These are phyloP conservation scores for Malurus alboscapulatus DNA, from an alignment of 2,113 vertebrate species.

Conservation along the genomic window DNA sequence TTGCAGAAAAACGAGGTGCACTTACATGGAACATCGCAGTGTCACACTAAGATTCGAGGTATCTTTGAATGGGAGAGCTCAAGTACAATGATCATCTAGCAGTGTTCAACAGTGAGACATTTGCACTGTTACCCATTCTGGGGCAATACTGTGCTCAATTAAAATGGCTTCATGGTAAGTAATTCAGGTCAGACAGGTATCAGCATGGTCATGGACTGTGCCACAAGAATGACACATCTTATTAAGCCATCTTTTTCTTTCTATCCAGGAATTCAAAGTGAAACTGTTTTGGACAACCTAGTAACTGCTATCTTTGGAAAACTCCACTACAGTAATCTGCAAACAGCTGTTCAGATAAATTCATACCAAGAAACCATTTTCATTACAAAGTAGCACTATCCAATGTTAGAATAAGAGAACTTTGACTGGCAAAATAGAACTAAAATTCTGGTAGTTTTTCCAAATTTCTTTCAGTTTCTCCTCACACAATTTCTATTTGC, in stretches of 20 bases:
- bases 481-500: not conserved
- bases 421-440: not conserved
- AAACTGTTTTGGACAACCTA: not conserved
- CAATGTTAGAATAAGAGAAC: not conserved
- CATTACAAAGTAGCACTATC: not conserved
- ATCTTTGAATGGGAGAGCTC: not conserved
- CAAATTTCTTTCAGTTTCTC: not conserved
- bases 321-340: not conserved
- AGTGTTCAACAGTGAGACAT: not conserved
- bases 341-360: not conserved
- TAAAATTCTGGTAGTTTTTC: not conserved
- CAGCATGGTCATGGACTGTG: not conserved
- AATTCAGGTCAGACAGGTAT: not conserved
- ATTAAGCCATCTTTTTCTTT: not conserved
- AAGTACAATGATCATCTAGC: not conserved
- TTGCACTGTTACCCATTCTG: not conserved
- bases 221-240: not conserved
- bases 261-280: not conserved
- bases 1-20: fast-evolving
- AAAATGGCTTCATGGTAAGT: not conserved
- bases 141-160: not conserved
- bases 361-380: not conserved
- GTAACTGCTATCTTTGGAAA: not conserved
- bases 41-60: not conserved
- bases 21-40: not conserved